Conservation (phyloP, 1,140 invertebrate genomes). For the Atta colombica region DNA sequence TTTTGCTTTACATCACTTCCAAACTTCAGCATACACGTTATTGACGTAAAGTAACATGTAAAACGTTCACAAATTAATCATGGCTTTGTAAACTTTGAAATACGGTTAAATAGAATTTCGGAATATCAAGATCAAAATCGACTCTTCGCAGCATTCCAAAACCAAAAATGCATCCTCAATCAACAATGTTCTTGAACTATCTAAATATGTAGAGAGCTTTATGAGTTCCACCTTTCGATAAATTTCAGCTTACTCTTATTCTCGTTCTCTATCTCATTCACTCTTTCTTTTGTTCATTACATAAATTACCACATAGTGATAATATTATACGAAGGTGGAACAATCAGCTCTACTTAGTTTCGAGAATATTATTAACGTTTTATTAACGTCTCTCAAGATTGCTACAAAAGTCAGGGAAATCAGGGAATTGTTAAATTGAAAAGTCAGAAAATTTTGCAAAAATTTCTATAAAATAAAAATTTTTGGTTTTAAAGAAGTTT, state of each 20-base stretch:
- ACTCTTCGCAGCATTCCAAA: background rate
- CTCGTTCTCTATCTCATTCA: too few relatives aligned
- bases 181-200: background rate
- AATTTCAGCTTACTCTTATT: too few relatives aligned
- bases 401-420: too few relatives aligned
- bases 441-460: too few relatives aligned
- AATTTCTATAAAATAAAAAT: too few relatives aligned
- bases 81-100: conserved; percentile 17
- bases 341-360: background rate
- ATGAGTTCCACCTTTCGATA: too few relatives aligned
- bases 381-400: too few relatives aligned
- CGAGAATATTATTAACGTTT: background rate
- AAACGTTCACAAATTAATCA: conserved; percentile 49
- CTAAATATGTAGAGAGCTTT: background rate
- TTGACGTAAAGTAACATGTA: conserved; percentile 9
- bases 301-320: too few relatives aligned
- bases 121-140: conserved; percentile 11
- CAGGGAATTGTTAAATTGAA: too few relatives aligned
- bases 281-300: too few relatives aligned
- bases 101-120: conserved; percentile 14
- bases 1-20: conserved; percentile 19
- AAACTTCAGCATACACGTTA: conserved; percentile 20
- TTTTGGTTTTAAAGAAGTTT: too few relatives aligned
- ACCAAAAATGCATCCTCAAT: background rate
- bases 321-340: too few relatives aligned